phyloP scores from a whole-genome alignment of 2,888 invertebrate genomes.

The Eurytoma adleriae region DNA sequence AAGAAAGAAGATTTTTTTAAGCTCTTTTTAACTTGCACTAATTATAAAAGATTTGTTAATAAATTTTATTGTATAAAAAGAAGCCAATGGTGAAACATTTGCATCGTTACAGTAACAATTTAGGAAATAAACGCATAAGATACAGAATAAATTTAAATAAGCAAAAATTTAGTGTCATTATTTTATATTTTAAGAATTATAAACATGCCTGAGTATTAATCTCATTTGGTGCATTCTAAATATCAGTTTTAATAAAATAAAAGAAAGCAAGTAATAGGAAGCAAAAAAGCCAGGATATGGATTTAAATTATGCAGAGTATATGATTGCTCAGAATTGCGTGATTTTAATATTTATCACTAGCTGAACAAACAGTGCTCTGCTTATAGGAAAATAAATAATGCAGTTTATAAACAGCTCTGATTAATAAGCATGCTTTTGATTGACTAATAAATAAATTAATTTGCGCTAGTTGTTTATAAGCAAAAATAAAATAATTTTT shows the following conservation, averaged over 20 bases:
- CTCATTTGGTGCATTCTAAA: no score
- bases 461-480: conserved; percentile 13
- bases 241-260: no score
- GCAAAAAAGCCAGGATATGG: conserved; percentile 29
- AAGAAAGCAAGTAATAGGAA: no score
- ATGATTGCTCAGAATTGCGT: conserved; percentile 3
- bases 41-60: neutral
- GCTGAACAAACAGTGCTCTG: conserved; percentile 24
- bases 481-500: conserved; percentile 24
- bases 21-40: no score
- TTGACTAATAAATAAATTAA: conserved; percentile 17
- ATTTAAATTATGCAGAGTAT: conserved; percentile 29
- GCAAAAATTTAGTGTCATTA: no score
- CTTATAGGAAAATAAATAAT: conserved; percentile 25
- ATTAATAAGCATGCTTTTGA: conserved; percentile 33
- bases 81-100: conserved; percentile 18
- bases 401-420: conserved; percentile 11
- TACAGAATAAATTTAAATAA: no score
- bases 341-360: neutral
- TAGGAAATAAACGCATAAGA: no score
- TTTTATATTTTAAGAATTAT: no score
- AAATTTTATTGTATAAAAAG: conserved; percentile 8
- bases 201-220: no score
- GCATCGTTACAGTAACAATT: neutral
- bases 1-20: conserved; percentile 49